Conservation (phyloP, 2,797 vertebrate species). For the Coregonus suidteri region DNA sequence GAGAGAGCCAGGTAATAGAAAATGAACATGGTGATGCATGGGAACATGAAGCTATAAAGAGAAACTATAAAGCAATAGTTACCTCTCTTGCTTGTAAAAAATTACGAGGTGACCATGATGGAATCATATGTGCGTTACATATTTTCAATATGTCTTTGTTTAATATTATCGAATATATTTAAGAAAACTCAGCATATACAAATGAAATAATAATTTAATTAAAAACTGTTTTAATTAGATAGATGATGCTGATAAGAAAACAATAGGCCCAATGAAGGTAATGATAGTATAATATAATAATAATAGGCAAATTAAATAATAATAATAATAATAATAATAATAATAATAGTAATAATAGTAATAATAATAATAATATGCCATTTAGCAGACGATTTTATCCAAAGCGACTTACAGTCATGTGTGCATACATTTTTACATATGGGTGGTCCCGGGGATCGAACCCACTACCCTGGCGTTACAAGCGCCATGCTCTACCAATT, state of each 20-base stretch:
- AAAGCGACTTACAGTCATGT: too few relatives aligned
- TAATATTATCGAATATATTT: background rate
- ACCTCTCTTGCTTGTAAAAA: background rate
- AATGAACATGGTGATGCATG: background rate
- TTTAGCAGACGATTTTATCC: too few relatives aligned
- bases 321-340: too few relatives aligned
- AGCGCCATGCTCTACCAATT: too few relatives aligned
- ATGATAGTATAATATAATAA: too few relatives aligned
- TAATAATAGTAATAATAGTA: too few relatives aligned
- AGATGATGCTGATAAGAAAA: background rate
- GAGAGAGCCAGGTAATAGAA: conserved; percentile 4
- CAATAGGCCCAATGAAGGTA: background rate
- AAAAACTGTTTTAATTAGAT: background rate
- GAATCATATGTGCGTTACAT: background rate
- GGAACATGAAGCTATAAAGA: background rate
- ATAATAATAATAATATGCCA: too few relatives aligned
- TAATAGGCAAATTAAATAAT: too few relatives aligned
- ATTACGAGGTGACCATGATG: background rate
- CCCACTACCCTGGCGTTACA: too few relatives aligned
- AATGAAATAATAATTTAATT: background rate
- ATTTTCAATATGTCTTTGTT: background rate
- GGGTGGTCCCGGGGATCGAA: too few relatives aligned
- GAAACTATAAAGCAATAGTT: background rate
- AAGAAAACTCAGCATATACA: background rate
- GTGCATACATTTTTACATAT: too few relatives aligned